phyloP scores from a whole-genome alignment of 2,888 invertebrate species.

The Heliconius aoede region DNA sequence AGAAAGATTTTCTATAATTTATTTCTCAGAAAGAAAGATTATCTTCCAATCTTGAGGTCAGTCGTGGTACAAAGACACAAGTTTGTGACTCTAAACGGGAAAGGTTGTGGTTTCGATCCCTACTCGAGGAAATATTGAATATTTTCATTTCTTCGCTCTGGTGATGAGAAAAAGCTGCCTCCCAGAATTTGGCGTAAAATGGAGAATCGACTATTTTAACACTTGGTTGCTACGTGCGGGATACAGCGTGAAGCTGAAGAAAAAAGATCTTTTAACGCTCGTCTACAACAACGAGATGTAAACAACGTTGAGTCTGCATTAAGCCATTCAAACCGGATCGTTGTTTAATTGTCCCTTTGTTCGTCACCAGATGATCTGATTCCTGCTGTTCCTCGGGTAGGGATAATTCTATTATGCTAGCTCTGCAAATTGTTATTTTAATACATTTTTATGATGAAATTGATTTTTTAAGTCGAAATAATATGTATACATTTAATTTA shows the following conservation, averaged over 20 bases:
- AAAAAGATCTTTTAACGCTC: conserved; percentile 43
- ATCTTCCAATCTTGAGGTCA: no score
- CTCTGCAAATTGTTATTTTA: conserved; percentile 10
- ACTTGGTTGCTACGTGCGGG: background rate
- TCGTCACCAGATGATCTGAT: conserved; percentile 54
- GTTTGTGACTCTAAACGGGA: no score
- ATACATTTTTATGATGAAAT: background rate
- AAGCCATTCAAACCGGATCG: conserved; percentile 69
- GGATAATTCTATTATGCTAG: conserved; percentile 41
- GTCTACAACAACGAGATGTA: conserved; percentile 55
- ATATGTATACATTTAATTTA: background rate
- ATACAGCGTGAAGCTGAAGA: background rate
- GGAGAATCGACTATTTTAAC: background rate
- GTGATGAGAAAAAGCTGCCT: no score
- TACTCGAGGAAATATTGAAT: no score
- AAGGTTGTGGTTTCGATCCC: no score
- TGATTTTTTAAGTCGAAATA: background rate
- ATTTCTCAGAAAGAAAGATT: no score
- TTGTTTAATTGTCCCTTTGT: conserved; percentile 78
- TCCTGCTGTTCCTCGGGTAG: conserved; percentile 36
- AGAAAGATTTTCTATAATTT: no score
- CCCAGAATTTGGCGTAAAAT: background rate
- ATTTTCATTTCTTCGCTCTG: no score
- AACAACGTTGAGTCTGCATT: conserved; percentile 67
- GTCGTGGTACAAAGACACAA: no score